phyloP scores from a whole-genome alignment of 2,888 invertebrate species.

The Euzophera pinguis region DNA sequence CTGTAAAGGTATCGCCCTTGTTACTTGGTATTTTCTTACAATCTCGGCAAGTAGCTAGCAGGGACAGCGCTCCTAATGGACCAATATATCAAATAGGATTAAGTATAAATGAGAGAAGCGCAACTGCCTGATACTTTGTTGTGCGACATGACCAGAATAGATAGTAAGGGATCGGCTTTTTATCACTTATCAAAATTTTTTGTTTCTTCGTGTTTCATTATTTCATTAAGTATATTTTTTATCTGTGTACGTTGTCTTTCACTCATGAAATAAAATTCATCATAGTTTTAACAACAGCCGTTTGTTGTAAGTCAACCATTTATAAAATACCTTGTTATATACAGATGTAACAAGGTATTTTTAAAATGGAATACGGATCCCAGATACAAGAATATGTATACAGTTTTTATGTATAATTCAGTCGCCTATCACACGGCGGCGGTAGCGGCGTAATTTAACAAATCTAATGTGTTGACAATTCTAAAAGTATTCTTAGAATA shows the following conservation, averaged over 20 bases:
- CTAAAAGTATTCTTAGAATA: no score
- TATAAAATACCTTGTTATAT: no score
- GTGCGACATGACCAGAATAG: constrained; percentile 58
- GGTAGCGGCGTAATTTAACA: no score
- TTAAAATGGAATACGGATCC: no score
- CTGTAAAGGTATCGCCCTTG: constrained; percentile 46
- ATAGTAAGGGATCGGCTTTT: constrained; percentile 42
- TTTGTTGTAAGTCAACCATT: no score
- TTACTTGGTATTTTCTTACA: constrained; percentile 61
- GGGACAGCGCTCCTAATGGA: constrained; percentile 67
- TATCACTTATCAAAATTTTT: constrained; percentile 26
- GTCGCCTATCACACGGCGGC: no score
- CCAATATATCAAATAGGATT: constrained; percentile 76
- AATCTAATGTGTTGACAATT: no score
- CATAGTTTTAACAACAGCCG: no score
- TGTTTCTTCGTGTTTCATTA: not conserved
- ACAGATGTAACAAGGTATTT: no score
- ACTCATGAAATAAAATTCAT: no score
- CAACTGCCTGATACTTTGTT: constrained; percentile 59
- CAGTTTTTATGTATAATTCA: no score
- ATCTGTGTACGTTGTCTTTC: not conserved
- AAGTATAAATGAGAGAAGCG: constrained; percentile 68
- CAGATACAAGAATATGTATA: no score
- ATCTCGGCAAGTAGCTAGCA: constrained; percentile 53
- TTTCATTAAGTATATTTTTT: not conserved